A percentile compares a stretch with the other conserved stretches of the same genome.
phyloP scores from a whole-genome alignment of 2,888 invertebrate species.

The Odontomyia ornata region DNA sequence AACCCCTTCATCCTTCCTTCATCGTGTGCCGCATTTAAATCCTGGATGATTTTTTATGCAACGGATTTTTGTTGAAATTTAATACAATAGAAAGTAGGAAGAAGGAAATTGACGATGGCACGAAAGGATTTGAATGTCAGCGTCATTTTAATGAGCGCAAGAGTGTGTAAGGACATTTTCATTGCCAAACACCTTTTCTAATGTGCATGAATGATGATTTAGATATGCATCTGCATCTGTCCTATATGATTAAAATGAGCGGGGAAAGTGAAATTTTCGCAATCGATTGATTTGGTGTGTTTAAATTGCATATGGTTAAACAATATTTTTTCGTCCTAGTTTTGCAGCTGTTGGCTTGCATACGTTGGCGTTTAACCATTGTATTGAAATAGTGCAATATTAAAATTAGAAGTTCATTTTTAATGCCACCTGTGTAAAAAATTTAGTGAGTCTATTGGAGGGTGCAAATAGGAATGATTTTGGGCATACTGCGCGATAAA shows the following conservation, averaged over 20 bases:
- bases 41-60: constrained; percentile 35
- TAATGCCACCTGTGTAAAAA: too few relatives aligned
- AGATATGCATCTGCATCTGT: constrained; percentile 38
- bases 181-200: constrained; percentile 32
- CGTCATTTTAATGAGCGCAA: constrained; percentile 15
- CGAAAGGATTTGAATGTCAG: not conserved
- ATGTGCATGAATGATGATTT: not conserved
- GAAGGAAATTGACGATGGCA: constrained; percentile 51
- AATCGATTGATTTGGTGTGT: constrained; percentile 25
- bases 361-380: too few relatives aligned
- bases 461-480: too few relatives aligned
- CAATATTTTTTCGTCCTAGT: not conserved
- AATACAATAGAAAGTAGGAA: constrained; percentile 41
- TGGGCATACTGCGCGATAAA: too few relatives aligned
- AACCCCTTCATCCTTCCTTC: constrained; percentile 46
- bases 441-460: too few relatives aligned
- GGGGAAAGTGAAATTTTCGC: constrained; percentile 26
- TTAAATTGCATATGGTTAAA: not conserved
- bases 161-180: not conserved
- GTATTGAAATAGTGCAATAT: too few relatives aligned
- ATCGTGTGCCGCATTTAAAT: constrained; percentile 49
- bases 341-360: too few relatives aligned
- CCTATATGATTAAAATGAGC: not conserved
- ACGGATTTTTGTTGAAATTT: constrained; percentile 17
- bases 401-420: too few relatives aligned